These are phyloP conservation scores for Pseudobourletiella spinata DNA, from an alignment of 1,140 invertebrate species.

Conservation along the genomic window DNA sequence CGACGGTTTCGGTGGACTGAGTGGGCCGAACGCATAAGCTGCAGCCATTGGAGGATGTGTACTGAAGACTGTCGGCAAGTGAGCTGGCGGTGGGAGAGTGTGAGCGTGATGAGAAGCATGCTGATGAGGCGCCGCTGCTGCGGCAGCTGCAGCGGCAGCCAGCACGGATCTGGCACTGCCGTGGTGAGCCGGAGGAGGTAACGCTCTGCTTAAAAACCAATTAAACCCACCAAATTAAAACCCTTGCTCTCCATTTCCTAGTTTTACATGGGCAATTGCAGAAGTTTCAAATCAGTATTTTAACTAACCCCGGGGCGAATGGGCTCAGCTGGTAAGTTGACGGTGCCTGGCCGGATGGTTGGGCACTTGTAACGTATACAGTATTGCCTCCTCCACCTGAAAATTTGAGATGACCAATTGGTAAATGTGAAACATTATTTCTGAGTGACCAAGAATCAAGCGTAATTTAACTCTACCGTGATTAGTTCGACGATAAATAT, in stretches of 20 bases:
- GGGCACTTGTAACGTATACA: conserved; percentile 33
- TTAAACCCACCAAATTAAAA: conserved; percentile 26
- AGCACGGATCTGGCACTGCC: conserved; percentile 67
- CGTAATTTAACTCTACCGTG: conserved; percentile 44
- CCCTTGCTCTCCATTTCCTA: too few species aligned
- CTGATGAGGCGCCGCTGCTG: conserved; percentile 21
- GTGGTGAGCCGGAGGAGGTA: conserved; percentile 75
- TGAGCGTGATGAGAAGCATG: conserved; percentile 43
- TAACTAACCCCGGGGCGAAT: conserved; percentile 37
- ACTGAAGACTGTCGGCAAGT: conserved; percentile 61
- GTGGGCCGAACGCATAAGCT: conserved; percentile 56
- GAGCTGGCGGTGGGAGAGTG: conserved; percentile 70
- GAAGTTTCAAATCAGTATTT: too few species aligned
- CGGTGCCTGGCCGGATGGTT: conserved; percentile 20
- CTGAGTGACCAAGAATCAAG: too few species aligned
- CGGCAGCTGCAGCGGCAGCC: conserved; percentile 40
- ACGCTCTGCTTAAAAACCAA: conserved; percentile 56
- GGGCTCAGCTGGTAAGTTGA: conserved; percentile 36
- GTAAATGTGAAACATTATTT: neutral
- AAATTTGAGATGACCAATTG: neutral
- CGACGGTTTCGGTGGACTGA: conserved; percentile 60
- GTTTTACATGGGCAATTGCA: too few species aligned
- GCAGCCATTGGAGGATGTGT: conserved; percentile 53
- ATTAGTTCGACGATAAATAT: conserved; percentile 46
- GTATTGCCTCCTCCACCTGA: conserved; percentile 26